A percentile compares a stretch with the other conserved stretches of the same genome.
Conservation (phyloP, 2,888 invertebrate species). For the Himalopsyche kuldschensis region DNA sequence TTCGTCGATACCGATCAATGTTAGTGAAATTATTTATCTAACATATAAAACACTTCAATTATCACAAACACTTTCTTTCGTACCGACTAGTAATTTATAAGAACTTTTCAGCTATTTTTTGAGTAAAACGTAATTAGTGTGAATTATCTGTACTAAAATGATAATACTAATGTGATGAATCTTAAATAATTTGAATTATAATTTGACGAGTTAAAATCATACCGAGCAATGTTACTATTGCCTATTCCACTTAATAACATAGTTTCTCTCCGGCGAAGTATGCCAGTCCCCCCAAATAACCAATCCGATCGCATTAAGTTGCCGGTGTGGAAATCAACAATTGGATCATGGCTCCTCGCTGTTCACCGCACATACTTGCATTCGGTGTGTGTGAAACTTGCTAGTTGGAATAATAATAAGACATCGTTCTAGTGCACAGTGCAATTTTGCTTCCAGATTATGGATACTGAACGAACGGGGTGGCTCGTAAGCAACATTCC, state of each 20-base stretch:
- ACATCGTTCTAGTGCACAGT: conserved; percentile 7
- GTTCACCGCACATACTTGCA: neutral
- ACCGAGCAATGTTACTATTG: neutral
- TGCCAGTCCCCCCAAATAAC: neutral
- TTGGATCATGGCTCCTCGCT: neutral
- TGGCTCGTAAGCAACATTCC: no score
- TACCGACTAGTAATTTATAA: no score
- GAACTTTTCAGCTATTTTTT: no score
- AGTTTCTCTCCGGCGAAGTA: neutral
- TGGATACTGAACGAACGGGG: neutral
- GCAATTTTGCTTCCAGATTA: conserved; percentile 14
- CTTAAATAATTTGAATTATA: no score
- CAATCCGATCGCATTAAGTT: conserved; percentile 6
- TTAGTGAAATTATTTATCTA: no score
- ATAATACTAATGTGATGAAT: no score
- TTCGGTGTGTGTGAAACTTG: neutral
- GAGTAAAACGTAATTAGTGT: no score
- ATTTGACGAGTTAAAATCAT: no score
- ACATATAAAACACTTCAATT: no score
- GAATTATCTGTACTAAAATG: no score
- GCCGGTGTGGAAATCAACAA: conserved; percentile 8
- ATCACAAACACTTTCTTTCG: no score
- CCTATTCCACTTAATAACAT: neutral
- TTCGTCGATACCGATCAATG: no score
- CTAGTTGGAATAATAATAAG: conserved; percentile 1